Base-by-base conservation (phyloP, 2,888 invertebrate genomes). In the Elmis aenea region DNA sequence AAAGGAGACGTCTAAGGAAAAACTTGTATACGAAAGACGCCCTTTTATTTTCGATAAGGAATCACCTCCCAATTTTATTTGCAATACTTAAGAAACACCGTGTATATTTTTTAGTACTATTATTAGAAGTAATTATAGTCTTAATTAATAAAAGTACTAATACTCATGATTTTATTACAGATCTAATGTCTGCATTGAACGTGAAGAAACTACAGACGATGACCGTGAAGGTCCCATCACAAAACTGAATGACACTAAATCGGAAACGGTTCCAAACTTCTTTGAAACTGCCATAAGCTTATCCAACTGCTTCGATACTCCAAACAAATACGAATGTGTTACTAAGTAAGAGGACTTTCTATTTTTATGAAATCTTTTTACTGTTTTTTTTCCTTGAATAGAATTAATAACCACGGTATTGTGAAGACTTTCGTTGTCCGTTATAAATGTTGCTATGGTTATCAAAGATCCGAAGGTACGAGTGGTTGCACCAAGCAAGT, bases 391-490 rank as follows among this genome's bases (percentile, higher is more conserved):
- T 38, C 24, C 10, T 32, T 45, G 55, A 59, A 6, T 51, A 80
- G 79, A 49, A 64, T 73, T 22, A 72, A 73, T 52, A 72, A 73
- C 51, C 72, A 74, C 52, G 76, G 77, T 11, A 72, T 75, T 20
- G 74, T 74, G 47, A 79, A 77, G 61, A 81, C 77, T 2, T 65
- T 77, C 46, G 74, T 73, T 8, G 73, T 79, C 28, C 74, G 74
- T 11, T 76, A 80, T 49, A 77, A 81, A 58, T 85, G 84, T 59
- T 85, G 84, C 59, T 74, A 76, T 55, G 83, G 83, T 21, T 82
- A 68, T 61, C 68, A 73, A 34, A 68, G 77, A 35, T 46, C 51
- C 14, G 52, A 57, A 18, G 55, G 55, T 24, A 41, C 58, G 6
- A 43, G 51, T 24, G 63, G 62, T 33, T 68, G 67, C 48, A 56